A percentile compares a stretch with the other conserved stretches of the same genome.
Conservation (phyloP, 2,797 vertebrate genomes). For the Cirrhinus mrigala region DNA sequence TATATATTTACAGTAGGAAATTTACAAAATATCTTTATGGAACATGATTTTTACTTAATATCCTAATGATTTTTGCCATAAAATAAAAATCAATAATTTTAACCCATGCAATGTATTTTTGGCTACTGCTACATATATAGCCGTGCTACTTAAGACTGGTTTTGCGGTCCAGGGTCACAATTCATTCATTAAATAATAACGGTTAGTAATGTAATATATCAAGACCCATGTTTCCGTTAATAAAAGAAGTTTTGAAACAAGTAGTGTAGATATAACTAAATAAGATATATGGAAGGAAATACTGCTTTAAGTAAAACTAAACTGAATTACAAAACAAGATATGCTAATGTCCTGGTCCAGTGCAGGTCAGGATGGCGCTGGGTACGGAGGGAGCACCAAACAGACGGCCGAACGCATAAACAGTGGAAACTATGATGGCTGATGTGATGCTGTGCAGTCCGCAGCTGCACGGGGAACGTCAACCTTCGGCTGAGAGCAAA, state of each 20-base stretch:
- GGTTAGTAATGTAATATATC: too few species aligned
- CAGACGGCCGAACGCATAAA: slow-evolving; percentile 59
- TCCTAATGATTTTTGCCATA: too few species aligned
- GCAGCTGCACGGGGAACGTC: slow-evolving; percentile 36
- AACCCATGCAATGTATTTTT: too few species aligned
- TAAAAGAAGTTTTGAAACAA: background rate
- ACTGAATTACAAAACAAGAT: background rate
- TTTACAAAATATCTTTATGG: too few species aligned
- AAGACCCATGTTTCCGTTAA: background rate
- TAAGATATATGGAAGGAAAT: background rate
- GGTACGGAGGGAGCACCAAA: slow-evolving; percentile 34
- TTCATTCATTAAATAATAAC: too few species aligned
- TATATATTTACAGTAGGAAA: too few species aligned
- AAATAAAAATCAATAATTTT: too few species aligned
- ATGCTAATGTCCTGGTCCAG: slow-evolving; percentile 10
- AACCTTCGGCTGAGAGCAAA: slow-evolving; percentile 57
- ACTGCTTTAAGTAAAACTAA: background rate
- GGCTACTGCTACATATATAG: too few species aligned
- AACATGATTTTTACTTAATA: too few species aligned
- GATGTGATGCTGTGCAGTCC: slow-evolving; percentile 38
- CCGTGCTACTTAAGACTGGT: too few species aligned
- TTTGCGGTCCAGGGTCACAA: too few species aligned
- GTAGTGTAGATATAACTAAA: background rate
- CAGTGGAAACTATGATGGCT: slow-evolving; percentile 66
- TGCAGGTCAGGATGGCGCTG: slow-evolving; percentile 1